Evolutionary conservation across 2,113 vertebrate species (phyloP).

Genomic region (Chamaetylas fuelleborni): DNA sequence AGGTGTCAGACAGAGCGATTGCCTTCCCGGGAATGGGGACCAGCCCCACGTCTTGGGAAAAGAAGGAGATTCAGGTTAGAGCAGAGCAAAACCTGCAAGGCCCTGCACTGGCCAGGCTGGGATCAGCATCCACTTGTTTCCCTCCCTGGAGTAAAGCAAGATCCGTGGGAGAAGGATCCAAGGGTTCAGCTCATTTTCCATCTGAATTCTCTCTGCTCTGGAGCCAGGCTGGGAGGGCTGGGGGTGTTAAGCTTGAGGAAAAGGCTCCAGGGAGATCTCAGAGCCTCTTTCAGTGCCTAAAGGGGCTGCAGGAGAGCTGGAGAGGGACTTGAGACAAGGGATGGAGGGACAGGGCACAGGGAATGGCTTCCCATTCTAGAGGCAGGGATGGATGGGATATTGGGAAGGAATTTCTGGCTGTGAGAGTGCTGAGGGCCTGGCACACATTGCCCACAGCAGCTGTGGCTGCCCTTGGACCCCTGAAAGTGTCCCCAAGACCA

Average conservation of each 20-base stretch:
- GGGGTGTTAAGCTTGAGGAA: background rate
- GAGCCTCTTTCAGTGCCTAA: background rate
- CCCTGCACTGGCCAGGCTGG: fast-evolving
- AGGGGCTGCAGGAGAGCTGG: background rate
- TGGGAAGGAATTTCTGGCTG: fast-evolving
- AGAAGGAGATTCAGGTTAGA: background rate
- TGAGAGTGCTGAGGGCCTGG: fast-evolving
- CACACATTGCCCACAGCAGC: fast-evolving
- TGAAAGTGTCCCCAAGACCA: background rate
- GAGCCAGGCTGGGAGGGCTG: background rate
- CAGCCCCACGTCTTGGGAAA: background rate
- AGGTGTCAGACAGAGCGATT: background rate
- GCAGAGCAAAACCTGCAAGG: background rate
- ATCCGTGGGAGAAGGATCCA: background rate
- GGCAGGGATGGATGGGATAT: fast-evolving
- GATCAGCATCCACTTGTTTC: background rate
- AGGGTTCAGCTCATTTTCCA: fast-evolving
- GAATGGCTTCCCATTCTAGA: background rate
- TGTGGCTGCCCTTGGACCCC: background rate
- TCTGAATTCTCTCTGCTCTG: background rate
- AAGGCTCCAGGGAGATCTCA: background rate
- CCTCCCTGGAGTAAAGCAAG: background rate
- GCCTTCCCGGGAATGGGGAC: background rate
- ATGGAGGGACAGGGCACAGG: background rate
- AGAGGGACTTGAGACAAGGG: background rate